These are phyloP conservation scores for Folsomia manolachei DNA, from an alignment of 2,888 invertebrate species.

Conservation along the genomic window DNA sequence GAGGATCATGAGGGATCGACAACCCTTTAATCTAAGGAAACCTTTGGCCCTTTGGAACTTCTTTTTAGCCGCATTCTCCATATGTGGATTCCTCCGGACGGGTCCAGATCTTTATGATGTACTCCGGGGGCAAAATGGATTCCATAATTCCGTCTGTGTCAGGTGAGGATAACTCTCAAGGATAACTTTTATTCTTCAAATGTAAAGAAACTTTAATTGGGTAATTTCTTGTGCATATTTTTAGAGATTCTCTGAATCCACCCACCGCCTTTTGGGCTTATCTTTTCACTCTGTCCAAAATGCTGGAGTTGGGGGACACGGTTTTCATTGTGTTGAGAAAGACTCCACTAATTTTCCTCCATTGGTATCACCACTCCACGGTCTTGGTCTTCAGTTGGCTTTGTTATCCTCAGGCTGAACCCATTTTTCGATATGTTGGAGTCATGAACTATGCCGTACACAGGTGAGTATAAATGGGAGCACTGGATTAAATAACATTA, in stretches of 20 bases:
- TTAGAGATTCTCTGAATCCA: constrained; percentile 41
- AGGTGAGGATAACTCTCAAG: constrained; percentile 30
- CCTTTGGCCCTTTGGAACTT: constrained; percentile 38
- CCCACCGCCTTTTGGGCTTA: constrained; percentile 44
- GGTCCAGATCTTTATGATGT: constrained; percentile 40
- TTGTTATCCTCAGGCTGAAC: constrained; percentile 41
- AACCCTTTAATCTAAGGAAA: constrained; percentile 29
- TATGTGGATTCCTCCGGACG: constrained; percentile 38
- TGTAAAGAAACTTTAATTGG: neutral
- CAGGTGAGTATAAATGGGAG: too few relatives aligned
- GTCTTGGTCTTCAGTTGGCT: constrained; percentile 38
- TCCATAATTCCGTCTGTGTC: constrained; percentile 40
- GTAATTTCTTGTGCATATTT: neutral
- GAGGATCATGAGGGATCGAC: constrained; percentile 36
- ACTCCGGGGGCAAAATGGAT: constrained; percentile 28
- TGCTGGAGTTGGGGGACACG: constrained; percentile 45
- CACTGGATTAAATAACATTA: too few relatives aligned
- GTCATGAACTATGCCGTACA: constrained; percentile 49
- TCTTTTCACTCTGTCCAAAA: constrained; percentile 34
- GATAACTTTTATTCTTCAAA: too few relatives aligned
- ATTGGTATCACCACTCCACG: constrained; percentile 49
- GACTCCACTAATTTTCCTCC: constrained; percentile 45
- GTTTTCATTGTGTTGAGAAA: constrained; percentile 45
- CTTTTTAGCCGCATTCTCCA: constrained; percentile 35
- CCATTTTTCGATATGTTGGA: constrained; percentile 43